Evolutionary conservation across 2,797 vertebrate genomes (phyloP).

Genomic region (Ceyx erithaca): DNA sequence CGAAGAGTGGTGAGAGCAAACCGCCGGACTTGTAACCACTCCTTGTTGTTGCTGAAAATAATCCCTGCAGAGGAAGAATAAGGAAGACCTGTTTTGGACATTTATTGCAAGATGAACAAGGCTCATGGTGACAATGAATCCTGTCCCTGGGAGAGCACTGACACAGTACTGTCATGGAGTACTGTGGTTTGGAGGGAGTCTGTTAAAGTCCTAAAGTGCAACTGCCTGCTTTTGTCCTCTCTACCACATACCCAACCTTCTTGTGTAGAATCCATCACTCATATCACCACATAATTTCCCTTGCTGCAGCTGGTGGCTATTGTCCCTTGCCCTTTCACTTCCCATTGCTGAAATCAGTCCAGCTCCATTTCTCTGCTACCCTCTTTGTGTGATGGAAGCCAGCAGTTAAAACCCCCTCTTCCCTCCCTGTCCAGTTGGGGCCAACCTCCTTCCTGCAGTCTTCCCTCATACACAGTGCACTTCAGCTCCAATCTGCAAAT

Average conservation of each 20-base stretch:
- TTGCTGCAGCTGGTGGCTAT: neutral
- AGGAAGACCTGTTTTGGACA: neutral
- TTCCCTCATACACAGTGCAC: accelerated
- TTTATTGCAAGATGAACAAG: neutral
- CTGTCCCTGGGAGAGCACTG: neutral
- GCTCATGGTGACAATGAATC: neutral
- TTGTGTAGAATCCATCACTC: neutral
- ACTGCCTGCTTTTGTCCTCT: neutral
- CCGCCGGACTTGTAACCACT: conserved; percentile 23
- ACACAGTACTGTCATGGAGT: neutral
- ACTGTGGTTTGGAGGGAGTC: neutral
- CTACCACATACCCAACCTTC: neutral
- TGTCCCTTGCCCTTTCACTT: neutral
- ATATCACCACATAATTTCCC: neutral
- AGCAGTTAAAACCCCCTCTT: neutral
- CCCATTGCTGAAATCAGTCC: neutral
- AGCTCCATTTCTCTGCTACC: neutral
- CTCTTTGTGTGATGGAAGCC: neutral
- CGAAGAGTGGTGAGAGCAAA: conserved; percentile 52
- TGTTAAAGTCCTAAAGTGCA: neutral
- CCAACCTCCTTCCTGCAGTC: neutral
- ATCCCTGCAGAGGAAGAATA: conserved; percentile 21
- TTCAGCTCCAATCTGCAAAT: neutral
- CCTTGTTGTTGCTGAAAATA: conserved; percentile 18
- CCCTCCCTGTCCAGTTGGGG: neutral